Percentiles rank a stretch among this genome's conserved stretches.
phyloP scores from a whole-genome alignment of 2,797 vertebrate species.

The Chaunax sp. region DNA sequence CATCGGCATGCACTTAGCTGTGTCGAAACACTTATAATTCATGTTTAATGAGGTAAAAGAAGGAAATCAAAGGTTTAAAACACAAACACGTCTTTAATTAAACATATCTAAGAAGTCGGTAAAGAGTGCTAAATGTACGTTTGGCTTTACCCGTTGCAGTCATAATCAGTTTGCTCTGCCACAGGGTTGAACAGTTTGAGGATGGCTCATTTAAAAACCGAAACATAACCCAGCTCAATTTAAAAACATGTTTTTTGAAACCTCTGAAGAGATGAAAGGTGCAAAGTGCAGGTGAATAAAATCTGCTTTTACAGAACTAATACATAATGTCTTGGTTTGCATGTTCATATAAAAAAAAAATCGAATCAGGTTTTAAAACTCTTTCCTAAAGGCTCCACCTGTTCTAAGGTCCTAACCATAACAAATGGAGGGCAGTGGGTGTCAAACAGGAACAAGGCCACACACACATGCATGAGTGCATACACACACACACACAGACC shows the following conservation, averaged over 20 bases:
- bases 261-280: not conserved
- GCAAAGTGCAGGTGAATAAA: not conserved
- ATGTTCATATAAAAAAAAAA: conserved; percentile 4
- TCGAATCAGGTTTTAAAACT: conserved; percentile 39
- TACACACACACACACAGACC: conserved; percentile 83
- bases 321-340: not conserved
- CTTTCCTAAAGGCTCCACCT: conserved; percentile 68
- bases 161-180: conserved; percentile 10
- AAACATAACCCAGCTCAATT: not conserved
- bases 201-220: not conserved
- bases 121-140: conserved; percentile 20
- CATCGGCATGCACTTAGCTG: conserved; percentile 41
- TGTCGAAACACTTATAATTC: conserved; percentile 26
- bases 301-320: not conserved
- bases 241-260: conserved; percentile 5
- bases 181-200: not conserved
- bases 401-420: conserved; percentile 68
- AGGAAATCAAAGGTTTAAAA: conserved; percentile 13
- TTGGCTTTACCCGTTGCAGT: conserved; percentile 22
- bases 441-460: conserved; percentile 74
- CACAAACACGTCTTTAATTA: conserved; percentile 4
- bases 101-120: conserved; percentile 15
- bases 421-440: conserved; percentile 70
- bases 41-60: conserved; percentile 23
- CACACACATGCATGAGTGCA: conserved; percentile 51